Base-by-base conservation (phyloP, 2,888 invertebrate genomes). In the Thereva nobilitata region DNA sequence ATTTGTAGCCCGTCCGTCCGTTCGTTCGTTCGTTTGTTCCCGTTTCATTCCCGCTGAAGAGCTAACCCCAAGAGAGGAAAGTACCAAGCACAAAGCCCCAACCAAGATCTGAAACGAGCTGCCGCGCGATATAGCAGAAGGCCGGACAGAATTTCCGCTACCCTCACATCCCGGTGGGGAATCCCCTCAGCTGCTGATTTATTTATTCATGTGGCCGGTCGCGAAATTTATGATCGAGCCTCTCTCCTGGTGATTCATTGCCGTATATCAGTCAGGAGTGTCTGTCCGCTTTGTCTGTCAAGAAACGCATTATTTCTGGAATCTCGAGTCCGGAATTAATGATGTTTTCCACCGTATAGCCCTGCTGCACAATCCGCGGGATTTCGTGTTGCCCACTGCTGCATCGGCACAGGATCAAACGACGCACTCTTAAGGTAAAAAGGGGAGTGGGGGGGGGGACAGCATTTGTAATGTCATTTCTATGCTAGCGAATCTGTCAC, bases 211-310 rank as follows among this genome's bases (percentile, higher is more conserved):
- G 61, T 61, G 61, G 61, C 50, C 50, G 49, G 37, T 42, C 38
- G 65, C 49, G 56, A 57, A 52, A 67, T 67, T 67, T 67, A 67
- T 59, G 67, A 64, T 67, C 64, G 64, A 67, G 64, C 59, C 67
- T 63, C 64, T 49, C 67, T 50, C 45, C 53, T 55, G 59, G 61
- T 68, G 68, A 68, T 68, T 66, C 68, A 68, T 68, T 55, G 68
- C 61, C 68, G 66, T 68, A 68, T 68, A 68, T 68, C 68, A 68
- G 68, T 68, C 68, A 68, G 40, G 42, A 52, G 68, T 59, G 68
- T 52, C 68, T 68, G 68, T 68, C 66, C 61, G 66, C 42, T 45
- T 61, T 68, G 68, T 68, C 66, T 66, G 66, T 68, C 68, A 68
- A 68, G 66, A 56, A 68, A 68, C 63, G 66, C 61, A 68, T 68